Percentiles rank a stretch among this genome's conserved stretches.
phyloP scores from a whole-genome alignment of 2,888 invertebrate genomes.

The Eilema sororculum region DNA sequence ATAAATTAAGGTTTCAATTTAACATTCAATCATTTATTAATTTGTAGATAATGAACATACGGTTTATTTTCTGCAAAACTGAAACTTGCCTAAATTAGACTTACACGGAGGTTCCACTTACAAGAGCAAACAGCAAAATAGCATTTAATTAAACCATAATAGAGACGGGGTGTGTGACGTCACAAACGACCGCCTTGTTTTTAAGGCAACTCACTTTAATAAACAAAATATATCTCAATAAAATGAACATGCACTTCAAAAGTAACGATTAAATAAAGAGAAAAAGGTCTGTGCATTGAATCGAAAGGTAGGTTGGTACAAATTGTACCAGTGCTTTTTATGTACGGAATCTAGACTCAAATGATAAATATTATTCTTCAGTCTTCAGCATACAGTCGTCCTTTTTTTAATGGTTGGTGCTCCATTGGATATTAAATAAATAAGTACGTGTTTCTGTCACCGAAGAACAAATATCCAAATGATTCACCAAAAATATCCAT shows the following conservation, averaged over 20 bases:
- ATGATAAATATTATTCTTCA: neutral
- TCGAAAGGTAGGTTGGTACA: too few relatives aligned
- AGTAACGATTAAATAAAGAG: too few relatives aligned
- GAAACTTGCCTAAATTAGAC: neutral
- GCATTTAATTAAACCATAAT: too few relatives aligned
- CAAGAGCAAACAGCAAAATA: too few relatives aligned
- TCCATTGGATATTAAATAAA: neutral
- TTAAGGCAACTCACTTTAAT: neutral
- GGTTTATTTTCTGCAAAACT: neutral
- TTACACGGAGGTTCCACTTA: too few relatives aligned
- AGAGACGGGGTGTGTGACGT: too few relatives aligned
- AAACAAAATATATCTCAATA: too few relatives aligned
- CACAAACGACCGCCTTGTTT: neutral
- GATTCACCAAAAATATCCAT: slow-evolving; percentile 13
- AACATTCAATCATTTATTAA: too few relatives aligned
- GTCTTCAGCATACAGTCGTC: neutral
- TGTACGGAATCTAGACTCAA: too few relatives aligned
- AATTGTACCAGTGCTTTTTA: neutral
- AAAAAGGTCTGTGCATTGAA: too few relatives aligned
- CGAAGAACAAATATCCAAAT: slow-evolving; percentile 3
- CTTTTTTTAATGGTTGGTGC: neutral
- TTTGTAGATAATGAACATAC: too few relatives aligned
- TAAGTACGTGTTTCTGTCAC: neutral
- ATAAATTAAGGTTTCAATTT: neutral
- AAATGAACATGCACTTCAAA: too few relatives aligned